These are phyloP conservation scores for Antheraea assamensis DNA, from an alignment of 2,888 invertebrate species.

Conservation along the genomic window DNA sequence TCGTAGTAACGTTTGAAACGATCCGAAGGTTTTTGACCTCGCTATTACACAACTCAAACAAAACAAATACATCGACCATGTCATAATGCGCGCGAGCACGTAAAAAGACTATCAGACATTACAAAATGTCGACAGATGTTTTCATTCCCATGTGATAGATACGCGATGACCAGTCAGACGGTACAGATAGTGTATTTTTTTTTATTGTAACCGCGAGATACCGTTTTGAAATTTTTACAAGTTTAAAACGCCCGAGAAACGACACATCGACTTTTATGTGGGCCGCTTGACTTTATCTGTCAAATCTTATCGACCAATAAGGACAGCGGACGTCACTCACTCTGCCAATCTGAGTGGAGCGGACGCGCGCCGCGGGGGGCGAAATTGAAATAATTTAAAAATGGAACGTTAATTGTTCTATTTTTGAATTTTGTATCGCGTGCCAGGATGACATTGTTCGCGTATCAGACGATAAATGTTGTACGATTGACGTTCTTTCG, in stretches of 20 bases:
- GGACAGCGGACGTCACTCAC: conserved; percentile 80
- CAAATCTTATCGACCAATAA: conserved; percentile 80
- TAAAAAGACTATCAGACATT: conserved; percentile 55
- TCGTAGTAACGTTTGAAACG: conserved; percentile 56
- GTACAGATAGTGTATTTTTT: conserved; percentile 55
- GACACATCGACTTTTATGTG: conserved; percentile 76
- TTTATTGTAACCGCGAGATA: conserved; percentile 64
- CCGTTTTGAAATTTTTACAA: conserved; percentile 72
- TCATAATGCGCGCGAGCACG: conserved; percentile 59
- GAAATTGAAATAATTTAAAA: conserved; percentile 58
- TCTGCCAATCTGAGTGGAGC: conserved; percentile 74
- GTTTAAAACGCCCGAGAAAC: conserved; percentile 63
- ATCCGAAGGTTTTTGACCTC: conserved; percentile 60
- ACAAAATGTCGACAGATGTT: conserved; percentile 75
- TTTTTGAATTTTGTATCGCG: conserved; percentile 68
- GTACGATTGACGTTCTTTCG: conserved; percentile 45
- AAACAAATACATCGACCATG: conserved; percentile 53
- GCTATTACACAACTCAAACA: conserved; percentile 62
- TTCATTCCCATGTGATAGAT: conserved; percentile 74
- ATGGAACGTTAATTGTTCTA: conserved; percentile 48
- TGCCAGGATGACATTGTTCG: conserved; percentile 67
- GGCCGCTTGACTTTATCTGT: conserved; percentile 73
- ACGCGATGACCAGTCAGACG: conserved; percentile 50
- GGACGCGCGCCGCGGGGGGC: conserved; percentile 73
- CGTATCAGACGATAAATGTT: conserved; percentile 59